These are phyloP conservation scores for Malurus elegans DNA, from an alignment of 2,113 vertebrate genomes.

Conservation along the genomic window DNA sequence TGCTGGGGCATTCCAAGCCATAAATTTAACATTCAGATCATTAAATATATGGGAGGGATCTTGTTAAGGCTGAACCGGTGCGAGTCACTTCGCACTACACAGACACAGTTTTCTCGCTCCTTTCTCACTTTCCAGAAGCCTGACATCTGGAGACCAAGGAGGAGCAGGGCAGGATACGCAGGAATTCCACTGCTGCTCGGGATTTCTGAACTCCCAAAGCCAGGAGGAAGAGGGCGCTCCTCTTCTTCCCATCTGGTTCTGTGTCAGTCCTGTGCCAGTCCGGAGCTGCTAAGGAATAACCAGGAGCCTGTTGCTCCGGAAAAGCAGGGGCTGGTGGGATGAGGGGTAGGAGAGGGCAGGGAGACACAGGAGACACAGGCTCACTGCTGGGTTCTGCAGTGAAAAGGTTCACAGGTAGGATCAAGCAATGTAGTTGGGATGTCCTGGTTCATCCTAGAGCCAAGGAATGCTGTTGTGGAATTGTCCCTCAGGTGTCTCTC, in stretches of 20 bases:
- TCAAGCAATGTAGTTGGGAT: accelerated
- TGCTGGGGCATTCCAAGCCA: neutral
- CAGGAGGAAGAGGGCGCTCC: constrained; percentile 24
- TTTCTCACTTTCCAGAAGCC: neutral
- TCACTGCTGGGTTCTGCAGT: neutral
- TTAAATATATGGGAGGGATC: constrained; percentile 27
- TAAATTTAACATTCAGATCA: constrained; percentile 28
- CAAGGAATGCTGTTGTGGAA: accelerated
- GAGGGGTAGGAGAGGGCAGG: neutral
- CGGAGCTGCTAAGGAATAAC: neutral
- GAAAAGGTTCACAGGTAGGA: neutral
- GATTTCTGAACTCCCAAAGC: neutral
- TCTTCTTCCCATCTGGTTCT: neutral
- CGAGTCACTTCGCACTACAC: neutral
- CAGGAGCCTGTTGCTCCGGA: neutral
- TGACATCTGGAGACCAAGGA: neutral
- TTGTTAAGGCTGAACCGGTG: neutral
- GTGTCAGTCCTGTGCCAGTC: accelerated
- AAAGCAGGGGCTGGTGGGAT: neutral
- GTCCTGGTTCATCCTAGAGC: neutral
- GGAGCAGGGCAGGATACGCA: neutral
- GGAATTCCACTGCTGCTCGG: neutral
- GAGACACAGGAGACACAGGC: neutral
- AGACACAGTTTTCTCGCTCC: neutral
- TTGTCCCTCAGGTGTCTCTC: neutral